Conservation (phyloP, 92 coral and sea anemone genomes). For the Diadumene lineata region DNA sequence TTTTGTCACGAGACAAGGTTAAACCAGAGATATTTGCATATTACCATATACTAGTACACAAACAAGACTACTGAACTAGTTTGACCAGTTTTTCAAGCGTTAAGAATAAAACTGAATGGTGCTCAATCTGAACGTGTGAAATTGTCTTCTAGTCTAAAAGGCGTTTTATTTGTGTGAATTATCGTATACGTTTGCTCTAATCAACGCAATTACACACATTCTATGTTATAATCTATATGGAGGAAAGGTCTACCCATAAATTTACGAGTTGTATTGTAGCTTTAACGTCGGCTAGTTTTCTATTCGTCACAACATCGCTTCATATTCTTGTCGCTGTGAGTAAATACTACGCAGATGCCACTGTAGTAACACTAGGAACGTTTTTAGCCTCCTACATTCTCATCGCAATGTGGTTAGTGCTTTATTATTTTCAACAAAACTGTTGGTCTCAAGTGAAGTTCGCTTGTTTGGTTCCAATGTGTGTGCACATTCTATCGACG, state of each 20-base stretch:
- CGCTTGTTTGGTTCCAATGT: slow-evolving; percentile 31
- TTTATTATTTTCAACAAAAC: slow-evolving; percentile 33
- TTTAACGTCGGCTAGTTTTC: slow-evolving; percentile 7
- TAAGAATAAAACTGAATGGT: slow-evolving; percentile 24
- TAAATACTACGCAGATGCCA: slow-evolving; percentile 32
- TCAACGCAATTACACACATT: too few species aligned
- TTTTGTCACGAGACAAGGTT: neutral
- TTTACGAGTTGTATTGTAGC: slow-evolving; percentile 17
- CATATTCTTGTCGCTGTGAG: slow-evolving; percentile 27
- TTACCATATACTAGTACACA: slow-evolving; percentile 1
- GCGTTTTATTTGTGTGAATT: neutral
- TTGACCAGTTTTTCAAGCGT: slow-evolving; percentile 34
- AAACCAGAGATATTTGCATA: slow-evolving; percentile 24
- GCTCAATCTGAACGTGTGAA: neutral
- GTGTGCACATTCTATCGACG: slow-evolving; percentile 37
- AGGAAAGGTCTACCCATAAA: slow-evolving; percentile 38
- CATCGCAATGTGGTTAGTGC: slow-evolving; percentile 25
- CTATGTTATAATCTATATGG: slow-evolving; percentile 11
- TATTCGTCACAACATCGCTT: slow-evolving; percentile 13
- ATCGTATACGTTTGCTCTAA: too few species aligned
- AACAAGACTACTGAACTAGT: slow-evolving; percentile 17
- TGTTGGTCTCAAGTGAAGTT: slow-evolving; percentile 29
- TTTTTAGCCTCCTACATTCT: slow-evolving; percentile 19
- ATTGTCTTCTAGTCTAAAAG: neutral
- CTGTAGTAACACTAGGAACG: slow-evolving; percentile 41